Conservation (phyloP, 2,797 vertebrate genomes). For the Fistularia commersonii region DNA sequence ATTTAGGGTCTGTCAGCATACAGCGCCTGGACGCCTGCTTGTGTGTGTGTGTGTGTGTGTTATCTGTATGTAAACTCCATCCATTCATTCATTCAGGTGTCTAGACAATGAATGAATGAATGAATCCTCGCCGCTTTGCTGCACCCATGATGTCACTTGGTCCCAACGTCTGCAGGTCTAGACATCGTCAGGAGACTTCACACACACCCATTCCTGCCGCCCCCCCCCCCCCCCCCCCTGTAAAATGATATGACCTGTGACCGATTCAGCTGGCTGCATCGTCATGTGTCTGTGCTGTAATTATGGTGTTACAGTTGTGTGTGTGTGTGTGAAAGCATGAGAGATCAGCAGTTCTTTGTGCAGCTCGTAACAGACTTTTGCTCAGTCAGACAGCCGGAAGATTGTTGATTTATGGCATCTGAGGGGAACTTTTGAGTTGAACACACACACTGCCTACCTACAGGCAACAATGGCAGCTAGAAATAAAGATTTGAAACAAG, state of each 20-base stretch:
- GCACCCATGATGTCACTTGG: conserved; percentile 1
- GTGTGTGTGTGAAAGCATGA: conserved; percentile 2
- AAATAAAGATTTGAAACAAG: conserved; percentile 40
- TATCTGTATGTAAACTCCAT: no score
- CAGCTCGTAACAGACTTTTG: conserved; percentile 56
- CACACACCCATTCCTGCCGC: conserved; percentile 6
- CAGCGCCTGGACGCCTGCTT: no score
- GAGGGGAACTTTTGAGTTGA: conserved; percentile 17
- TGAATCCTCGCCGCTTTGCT: not conserved
- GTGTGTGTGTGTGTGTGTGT: no score
- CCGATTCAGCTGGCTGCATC: conserved; percentile 14
- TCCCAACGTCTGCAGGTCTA: conserved; percentile 1
- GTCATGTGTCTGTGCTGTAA: conserved; percentile 7
- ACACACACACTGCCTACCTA: conserved; percentile 29
- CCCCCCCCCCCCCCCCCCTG: not conserved
- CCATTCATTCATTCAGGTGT: no score
- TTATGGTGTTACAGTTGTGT: not conserved
- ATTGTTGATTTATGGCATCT: conserved; percentile 65
- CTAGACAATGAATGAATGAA: no score
- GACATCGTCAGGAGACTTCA: no score
- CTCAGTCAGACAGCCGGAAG: conserved; percentile 31
- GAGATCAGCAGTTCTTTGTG: conserved; percentile 1
- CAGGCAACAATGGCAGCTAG: conserved; percentile 38
- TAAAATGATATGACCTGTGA: conserved; percentile 6
- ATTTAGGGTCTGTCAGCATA: no score